Percentiles rank a stretch among this genome's conserved stretches.
Conservation (phyloP, 2,888 invertebrate genomes). For the Acanthoscelides obtectus region DNA sequence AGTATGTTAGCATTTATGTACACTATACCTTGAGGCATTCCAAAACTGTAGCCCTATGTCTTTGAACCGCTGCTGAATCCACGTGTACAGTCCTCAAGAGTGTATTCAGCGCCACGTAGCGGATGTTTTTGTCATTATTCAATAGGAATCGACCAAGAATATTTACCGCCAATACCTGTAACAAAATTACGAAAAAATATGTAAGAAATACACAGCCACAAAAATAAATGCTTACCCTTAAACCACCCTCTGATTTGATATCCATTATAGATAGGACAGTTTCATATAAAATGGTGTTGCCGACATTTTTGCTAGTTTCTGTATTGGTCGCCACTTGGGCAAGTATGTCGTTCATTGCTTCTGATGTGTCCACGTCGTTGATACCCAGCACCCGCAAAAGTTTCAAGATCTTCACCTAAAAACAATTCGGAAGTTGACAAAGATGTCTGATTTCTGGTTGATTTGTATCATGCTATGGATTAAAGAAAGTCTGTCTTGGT, state of each 20-base stretch:
- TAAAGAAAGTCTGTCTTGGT: too few species aligned
- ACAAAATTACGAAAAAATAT: slow-evolving; percentile 12
- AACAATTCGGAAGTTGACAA: slow-evolving; percentile 19
- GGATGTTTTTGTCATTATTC: slow-evolving; percentile 98
- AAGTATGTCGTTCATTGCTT: slow-evolving; percentile 99
- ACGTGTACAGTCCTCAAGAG: slow-evolving; percentile 91
- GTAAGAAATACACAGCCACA: background rate
- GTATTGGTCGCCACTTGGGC: slow-evolving; percentile 99
- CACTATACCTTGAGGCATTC: slow-evolving; percentile 73
- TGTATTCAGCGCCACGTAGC: slow-evolving; percentile 97
- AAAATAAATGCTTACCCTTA: slow-evolving; percentile 60
- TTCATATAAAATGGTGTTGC: slow-evolving; percentile 99
- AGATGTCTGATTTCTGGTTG: too few species aligned
- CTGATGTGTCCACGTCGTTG: slow-evolving; percentile 95
- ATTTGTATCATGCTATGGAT: too few species aligned
- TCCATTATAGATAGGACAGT: slow-evolving; percentile 99
- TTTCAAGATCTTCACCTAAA: slow-evolving; percentile 90
- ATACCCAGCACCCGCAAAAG: slow-evolving; percentile 91
- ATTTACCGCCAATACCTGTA: slow-evolving; percentile 86
- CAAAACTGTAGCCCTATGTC: slow-evolving; percentile 95
- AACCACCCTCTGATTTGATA: slow-evolving; percentile 92
- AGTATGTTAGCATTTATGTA: too few species aligned
- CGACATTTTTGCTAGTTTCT: slow-evolving; percentile 99
- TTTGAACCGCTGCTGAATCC: slow-evolving; percentile 96
- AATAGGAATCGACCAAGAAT: slow-evolving; percentile 96